phyloP scores from a whole-genome alignment of 2,113 vertebrate species.

The Heterotis niloticus region DNA sequence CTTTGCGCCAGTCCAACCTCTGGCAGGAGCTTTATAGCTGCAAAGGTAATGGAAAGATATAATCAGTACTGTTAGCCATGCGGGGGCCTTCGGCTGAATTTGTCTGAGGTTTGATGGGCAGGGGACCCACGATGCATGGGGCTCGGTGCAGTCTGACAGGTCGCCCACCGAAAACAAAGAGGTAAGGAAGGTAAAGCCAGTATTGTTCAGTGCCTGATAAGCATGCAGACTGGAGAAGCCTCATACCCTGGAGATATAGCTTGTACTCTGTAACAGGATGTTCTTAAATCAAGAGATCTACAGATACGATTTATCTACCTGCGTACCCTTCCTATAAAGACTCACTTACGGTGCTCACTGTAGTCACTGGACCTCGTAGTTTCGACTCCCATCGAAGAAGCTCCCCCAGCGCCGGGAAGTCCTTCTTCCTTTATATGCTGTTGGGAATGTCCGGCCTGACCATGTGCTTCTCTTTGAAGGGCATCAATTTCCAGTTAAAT shows the following conservation, averaged over 20 bases:
- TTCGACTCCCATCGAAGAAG: no score
- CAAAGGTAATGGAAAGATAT: constrained; percentile 15
- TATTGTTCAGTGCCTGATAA: neutral
- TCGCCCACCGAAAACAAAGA: neutral
- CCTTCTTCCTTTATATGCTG: no score
- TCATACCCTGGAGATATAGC: no score
- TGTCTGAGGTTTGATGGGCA: neutral
- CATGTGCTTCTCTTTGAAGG: no score
- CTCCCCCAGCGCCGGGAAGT: no score
- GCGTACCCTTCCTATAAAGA: neutral
- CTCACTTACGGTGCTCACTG: no score
- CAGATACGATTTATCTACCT: neutral
- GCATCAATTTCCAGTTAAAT: no score
- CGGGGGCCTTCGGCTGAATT: no score
- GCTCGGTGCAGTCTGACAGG: neutral
- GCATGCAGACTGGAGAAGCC: neutral
- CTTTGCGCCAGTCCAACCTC: neutral
- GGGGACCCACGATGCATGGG: no score
- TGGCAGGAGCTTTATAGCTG: neutral
- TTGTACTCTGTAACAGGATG: no score
- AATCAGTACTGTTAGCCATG: neutral
- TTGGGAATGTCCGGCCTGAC: no score
- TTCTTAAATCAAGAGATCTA: neutral
- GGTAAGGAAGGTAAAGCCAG: neutral
- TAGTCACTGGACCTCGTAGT: no score